Evolutionary conservation across 2,888 invertebrate genomes (phyloP), one percentile per base, ranked within the genome.

Genomic region (Dermolepida albohirtum): DNA sequence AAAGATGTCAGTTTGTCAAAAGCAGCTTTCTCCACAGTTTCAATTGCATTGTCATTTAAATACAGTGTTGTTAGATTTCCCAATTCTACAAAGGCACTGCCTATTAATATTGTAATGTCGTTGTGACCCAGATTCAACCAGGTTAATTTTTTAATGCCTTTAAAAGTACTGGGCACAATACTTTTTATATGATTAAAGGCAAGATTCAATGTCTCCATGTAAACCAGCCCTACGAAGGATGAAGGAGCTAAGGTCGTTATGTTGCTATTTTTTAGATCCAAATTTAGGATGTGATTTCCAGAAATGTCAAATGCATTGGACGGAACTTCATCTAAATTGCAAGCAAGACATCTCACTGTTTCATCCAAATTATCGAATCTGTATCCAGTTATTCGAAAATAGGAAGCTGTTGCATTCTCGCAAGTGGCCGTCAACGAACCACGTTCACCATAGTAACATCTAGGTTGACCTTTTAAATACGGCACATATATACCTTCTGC

Each of bases 341-440:
- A 83, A 59, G 79, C 79, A 4, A 78, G 27, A 67, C 83, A 83
- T 14, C 75, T 73, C 1, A 83, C 71, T 0, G 81, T 81, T 74
- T 82, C 82, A 72, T 82, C 83, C 47, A 82, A 73, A 67, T 81
- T 81, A 70, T 83, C 82, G 69, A 83, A 83, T 68, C 81, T 72
- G 71, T 83, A 83, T 5, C 75, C 73, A n/a, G 82, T 82, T 44
- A 67, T 69, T 44, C 79, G 78, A 73, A 83, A 83, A 74, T 75
- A 82, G 11, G 51, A 66, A 0, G 81, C 70, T 1, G 78, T 78
- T n/a, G 82, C 82, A 67, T 82, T 81, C 8, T 78, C 73, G 63
- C 83, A 83, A 1, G 81, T 82, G 8, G 82, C 79, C 4, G 81
- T 83, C 34, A 83, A 70, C 5, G 82, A 83, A n/a, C 83, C 83